Conservation (phyloP, 2,888 invertebrate genomes). For the Ectropis crepuscularia region DNA sequence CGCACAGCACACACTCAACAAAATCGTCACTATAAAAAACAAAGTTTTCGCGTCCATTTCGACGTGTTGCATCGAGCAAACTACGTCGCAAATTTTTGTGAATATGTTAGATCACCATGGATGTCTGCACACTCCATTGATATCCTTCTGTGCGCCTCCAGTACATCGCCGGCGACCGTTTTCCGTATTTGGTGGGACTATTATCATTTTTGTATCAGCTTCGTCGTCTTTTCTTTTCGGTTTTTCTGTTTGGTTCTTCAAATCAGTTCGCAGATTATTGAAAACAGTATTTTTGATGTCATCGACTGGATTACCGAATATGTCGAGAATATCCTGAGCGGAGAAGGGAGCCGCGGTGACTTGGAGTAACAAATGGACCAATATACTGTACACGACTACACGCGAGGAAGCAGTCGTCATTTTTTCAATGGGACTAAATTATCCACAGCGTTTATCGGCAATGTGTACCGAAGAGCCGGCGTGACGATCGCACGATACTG, state of each 20-base stretch:
- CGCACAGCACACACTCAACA: conserved; percentile 42
- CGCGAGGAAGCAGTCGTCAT: conserved; percentile 70
- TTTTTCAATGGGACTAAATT: conserved; percentile 61
- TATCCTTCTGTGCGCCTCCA: conserved; percentile 56
- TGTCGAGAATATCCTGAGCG: conserved; percentile 57
- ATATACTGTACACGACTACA: conserved; percentile 63
- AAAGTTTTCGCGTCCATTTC: conserved; percentile 67
- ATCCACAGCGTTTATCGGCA: conserved; percentile 58
- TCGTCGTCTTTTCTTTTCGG: conserved; percentile 25
- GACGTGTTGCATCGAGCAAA: conserved; percentile 46
- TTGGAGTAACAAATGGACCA: conserved; percentile 59
- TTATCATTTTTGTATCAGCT: conserved; percentile 59
- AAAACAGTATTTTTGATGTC: conserved; percentile 55
- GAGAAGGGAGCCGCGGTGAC: conserved; percentile 55
- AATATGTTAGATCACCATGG: conserved; percentile 59
- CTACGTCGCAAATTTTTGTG: conserved; percentile 47
- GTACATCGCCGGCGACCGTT: conserved; percentile 44
- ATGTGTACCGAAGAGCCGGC: conserved; percentile 48
- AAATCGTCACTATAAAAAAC: conserved; percentile 48
- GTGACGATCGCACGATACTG: conserved; percentile 45
- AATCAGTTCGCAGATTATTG: conserved; percentile 22
- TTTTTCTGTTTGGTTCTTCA: conserved; percentile 21
- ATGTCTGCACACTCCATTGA: conserved; percentile 67
- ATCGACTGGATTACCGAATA: conserved; percentile 71
- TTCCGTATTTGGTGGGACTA: conserved; percentile 62